A percentile compares a stretch with the other conserved stretches of the same genome.
Conservation (phyloP, 1,140 invertebrate genomes). For the Bombus balteatus region DNA sequence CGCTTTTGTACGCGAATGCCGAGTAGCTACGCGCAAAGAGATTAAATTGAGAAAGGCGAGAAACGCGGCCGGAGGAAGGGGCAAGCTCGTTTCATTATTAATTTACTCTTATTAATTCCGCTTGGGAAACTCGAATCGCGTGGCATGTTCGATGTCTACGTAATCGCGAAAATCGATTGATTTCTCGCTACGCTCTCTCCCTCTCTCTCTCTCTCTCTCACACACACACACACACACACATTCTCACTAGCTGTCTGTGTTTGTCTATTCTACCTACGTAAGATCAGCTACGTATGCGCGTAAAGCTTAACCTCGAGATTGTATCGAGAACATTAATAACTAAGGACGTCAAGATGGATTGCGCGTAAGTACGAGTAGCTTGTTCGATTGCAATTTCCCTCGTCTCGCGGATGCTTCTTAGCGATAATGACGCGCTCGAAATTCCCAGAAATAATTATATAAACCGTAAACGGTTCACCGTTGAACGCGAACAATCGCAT, state of each 20-base stretch:
- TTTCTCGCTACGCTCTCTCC: background rate
- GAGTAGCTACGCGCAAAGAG: constrained; percentile 59
- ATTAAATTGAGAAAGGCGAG: constrained; percentile 57
- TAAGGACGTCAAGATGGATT: constrained; percentile 11
- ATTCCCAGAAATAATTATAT: background rate
- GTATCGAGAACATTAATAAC: constrained; percentile 30
- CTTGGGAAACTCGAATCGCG: constrained; percentile 36
- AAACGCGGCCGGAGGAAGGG: background rate
- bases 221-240: too few relatives aligned
- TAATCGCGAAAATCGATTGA: constrained; percentile 33
- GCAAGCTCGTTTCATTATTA: constrained; percentile 61
- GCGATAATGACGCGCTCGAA: background rate
- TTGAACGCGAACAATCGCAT: background rate
- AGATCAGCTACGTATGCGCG: background rate
- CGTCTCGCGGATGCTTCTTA: background rate
- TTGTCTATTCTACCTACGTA: background rate
- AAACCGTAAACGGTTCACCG: background rate
- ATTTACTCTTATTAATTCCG: constrained; percentile 65
- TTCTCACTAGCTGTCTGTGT: background rate
- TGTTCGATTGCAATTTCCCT: constrained; percentile 22
- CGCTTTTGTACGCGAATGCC: constrained; percentile 61
- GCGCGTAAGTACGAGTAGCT: background rate
- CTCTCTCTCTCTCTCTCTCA: background rate
- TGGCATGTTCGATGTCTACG: constrained; percentile 27
- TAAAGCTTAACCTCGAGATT: constrained; percentile 23